A percentile compares a stretch with the other conserved stretches of the same genome.
phyloP scores from a whole-genome alignment of 2,888 invertebrate genomes.

The Yponomeuta cagnagella region DNA sequence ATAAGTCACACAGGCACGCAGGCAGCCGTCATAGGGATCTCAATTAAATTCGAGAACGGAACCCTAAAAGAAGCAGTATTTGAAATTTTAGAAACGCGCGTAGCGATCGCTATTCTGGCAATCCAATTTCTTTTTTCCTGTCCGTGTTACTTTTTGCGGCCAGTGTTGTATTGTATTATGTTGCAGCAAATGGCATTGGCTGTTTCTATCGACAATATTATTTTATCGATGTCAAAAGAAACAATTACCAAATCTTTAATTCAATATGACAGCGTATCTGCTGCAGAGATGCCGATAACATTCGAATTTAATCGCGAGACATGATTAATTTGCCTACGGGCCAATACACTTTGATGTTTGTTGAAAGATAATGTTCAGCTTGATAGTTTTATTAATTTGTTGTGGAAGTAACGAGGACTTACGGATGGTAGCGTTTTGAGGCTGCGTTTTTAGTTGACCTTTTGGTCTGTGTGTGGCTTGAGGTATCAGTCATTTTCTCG shows the following conservation, averaged over 20 bases:
- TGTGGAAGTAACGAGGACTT: background rate
- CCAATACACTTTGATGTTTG: conserved; percentile 27
- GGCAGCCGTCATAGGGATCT: too few relatives aligned
- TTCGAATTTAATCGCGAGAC: conserved; percentile 26
- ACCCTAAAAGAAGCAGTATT: too few relatives aligned
- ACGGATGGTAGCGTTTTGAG: background rate
- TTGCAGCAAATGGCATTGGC: conserved; percentile 1
- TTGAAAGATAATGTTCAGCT: conserved; percentile 1
- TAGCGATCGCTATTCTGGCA: too few relatives aligned
- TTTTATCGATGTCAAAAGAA: conserved; percentile 5
- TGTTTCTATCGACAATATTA: background rate
- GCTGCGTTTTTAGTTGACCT: background rate
- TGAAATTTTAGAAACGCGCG: too few relatives aligned
- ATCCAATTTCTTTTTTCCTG: background rate
- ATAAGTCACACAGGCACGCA: too few relatives aligned
- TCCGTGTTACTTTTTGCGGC: background rate
- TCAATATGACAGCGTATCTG: conserved; percentile 10
- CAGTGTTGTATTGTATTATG: background rate
- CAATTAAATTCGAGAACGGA: too few relatives aligned
- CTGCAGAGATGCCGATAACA: conserved; percentile 36
- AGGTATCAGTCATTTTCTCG: background rate
- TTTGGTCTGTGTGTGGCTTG: background rate
- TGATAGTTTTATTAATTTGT: background rate
- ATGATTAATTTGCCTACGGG: conserved; percentile 39
- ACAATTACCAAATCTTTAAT: conserved; percentile 9